Percentiles rank a stretch among this genome's conserved stretches.
These are phyloP conservation scores for Sinocyclocheilus anshuiensis DNA, from an alignment of 2,113 vertebrate genomes.

Conservation along the genomic window DNA sequence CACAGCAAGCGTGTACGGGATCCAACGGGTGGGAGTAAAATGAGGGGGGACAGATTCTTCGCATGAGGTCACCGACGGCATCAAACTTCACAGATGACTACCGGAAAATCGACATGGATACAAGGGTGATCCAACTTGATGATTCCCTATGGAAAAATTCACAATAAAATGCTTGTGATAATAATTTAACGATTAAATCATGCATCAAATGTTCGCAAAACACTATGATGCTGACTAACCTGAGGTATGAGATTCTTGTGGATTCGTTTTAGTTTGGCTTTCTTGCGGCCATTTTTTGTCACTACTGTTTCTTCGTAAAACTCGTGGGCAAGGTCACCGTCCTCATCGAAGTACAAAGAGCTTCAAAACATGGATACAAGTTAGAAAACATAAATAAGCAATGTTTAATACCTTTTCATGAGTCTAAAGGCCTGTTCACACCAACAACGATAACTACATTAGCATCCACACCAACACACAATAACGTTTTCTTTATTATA, in stretches of 20 bases:
- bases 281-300: constrained; percentile 94
- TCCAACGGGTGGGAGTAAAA: constrained; percentile 9
- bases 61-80: constrained; percentile 9
- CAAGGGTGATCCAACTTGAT: constrained; percentile 93
- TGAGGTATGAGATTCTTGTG: constrained; percentile 97
- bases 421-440: neutral
- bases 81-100: constrained; percentile 97
- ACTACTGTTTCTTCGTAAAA: constrained; percentile 98
- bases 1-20: constrained; percentile 29
- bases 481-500: neutral
- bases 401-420: neutral
- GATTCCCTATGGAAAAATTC: constrained; percentile 81
- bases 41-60: constrained; percentile 66
- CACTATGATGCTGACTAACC: constrained; percentile 69
- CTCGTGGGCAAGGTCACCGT: constrained; percentile 96
- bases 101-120: constrained; percentile 97
- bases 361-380: constrained; percentile 65
- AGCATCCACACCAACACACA: neutral
- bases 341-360: constrained; percentile 96
- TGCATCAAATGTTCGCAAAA: neutral
- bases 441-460: neutral
- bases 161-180: neutral
- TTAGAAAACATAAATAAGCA: neutral
- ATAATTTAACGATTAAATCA: too few species aligned
- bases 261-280: constrained; percentile 93